A percentile compares a stretch with the other conserved stretches of the same genome.
phyloP scores from a whole-genome alignment of 1,140 invertebrate genomes.

The Chionoecetes opilio region DNA sequence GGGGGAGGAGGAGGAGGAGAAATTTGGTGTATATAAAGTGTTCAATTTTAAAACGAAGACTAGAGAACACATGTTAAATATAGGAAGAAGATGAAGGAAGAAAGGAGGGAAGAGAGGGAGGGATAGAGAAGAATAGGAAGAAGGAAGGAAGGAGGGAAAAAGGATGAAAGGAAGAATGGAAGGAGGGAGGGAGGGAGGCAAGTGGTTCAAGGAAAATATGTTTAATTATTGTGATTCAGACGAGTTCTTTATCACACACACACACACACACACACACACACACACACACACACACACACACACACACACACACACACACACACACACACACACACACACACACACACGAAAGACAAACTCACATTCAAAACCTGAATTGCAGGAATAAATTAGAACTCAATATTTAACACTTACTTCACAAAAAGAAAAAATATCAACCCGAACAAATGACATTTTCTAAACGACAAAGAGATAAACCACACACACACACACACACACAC shows the following conservation, averaged over 20 bases:
- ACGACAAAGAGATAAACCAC: background rate
- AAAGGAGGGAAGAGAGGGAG: background rate
- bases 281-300: slow-evolving; percentile 24
- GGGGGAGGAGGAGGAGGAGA: background rate
- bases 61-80: no score
- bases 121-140: background rate
- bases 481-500: no score
- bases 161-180: background rate
- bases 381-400: background rate
- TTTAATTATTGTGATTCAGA: no score
- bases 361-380: background rate
- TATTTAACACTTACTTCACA: background rate
- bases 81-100: no score
- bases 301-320: slow-evolving; percentile 25
- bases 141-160: background rate
- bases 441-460: no score
- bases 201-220: background rate
- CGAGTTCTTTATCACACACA: no score
- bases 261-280: background rate
- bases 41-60: background rate
- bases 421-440: no score
- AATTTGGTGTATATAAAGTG: background rate
- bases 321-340: slow-evolving; percentile 27
- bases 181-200: background rate
- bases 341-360: background rate